These are phyloP conservation scores for Sarcophaga rosellei DNA, from an alignment of 2,888 invertebrate genomes.

Conservation along the genomic window DNA sequence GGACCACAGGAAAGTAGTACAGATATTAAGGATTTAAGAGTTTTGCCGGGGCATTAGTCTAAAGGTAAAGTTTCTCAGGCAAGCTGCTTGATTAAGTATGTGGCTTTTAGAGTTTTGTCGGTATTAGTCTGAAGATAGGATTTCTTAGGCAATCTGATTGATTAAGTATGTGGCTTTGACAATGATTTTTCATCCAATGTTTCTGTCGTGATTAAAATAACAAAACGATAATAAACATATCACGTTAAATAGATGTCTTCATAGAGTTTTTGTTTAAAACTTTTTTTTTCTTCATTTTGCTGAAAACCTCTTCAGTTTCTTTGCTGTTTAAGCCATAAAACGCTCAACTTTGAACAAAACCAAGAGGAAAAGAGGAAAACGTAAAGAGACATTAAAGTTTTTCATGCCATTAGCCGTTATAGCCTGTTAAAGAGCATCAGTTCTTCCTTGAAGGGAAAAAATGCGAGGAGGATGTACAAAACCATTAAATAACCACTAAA, in stretches of 20 bases:
- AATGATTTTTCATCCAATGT: no score
- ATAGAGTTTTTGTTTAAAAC: slow-evolving; percentile 19
- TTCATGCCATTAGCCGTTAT: slow-evolving; percentile 37
- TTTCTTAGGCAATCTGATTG: no score
- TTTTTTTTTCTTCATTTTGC: background rate
- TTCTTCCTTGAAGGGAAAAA: background rate
- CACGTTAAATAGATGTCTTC: slow-evolving; percentile 27
- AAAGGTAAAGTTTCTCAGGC: no score
- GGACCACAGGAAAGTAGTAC: no score
- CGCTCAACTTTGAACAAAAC: background rate
- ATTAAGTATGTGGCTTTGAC: no score
- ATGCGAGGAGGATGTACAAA: slow-evolving; percentile 25
- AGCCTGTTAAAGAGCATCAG: slow-evolving; percentile 21
- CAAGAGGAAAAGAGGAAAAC: background rate
- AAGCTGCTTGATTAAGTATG: no score
- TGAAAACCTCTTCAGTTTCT: background rate
- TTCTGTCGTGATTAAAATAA: background rate
- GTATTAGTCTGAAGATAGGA: no score
- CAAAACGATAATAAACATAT: background rate
- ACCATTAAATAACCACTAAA: slow-evolving; percentile 47
- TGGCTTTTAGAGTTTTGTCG: no score
- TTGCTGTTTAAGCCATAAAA: background rate
- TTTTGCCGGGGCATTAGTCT: no score
- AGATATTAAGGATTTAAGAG: no score
- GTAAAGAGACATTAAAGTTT: slow-evolving; percentile 10